These are phyloP conservation scores for Dynastes tityus DNA, from an alignment of 2,888 invertebrate species.

Conservation along the genomic window DNA sequence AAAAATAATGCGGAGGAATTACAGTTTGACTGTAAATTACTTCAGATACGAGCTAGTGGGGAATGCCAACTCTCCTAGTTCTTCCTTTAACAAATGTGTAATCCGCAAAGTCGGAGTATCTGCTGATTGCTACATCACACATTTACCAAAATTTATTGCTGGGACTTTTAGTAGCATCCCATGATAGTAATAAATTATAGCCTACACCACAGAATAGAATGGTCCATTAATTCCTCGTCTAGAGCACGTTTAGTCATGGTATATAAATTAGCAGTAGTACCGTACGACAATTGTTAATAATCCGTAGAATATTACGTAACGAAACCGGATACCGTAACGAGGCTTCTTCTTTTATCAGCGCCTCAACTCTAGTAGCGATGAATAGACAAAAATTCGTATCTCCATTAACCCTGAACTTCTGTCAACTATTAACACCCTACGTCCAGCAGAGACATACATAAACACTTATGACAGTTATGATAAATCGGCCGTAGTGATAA, in stretches of 20 bases:
- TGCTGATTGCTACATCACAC: too few species aligned
- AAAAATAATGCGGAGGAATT: background rate
- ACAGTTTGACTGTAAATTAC: background rate
- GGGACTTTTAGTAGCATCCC: background rate
- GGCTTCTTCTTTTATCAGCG: slow-evolving; percentile 53
- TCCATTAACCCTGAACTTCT: slow-evolving; percentile 57
- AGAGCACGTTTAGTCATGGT: slow-evolving; percentile 41
- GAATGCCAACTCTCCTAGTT: too few species aligned
- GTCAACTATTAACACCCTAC: slow-evolving; percentile 67
- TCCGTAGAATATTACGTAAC: slow-evolving; percentile 48
- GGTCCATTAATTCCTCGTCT: slow-evolving; percentile 27
- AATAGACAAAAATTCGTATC: slow-evolving; percentile 57
- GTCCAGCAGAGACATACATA: slow-evolving; percentile 35
- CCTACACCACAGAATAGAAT: slow-evolving; percentile 17
- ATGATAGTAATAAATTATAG: background rate
- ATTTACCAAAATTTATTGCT: background rate
- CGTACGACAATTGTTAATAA: slow-evolving; percentile 47
- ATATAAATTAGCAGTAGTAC: slow-evolving; percentile 39
- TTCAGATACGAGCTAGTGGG: too few species aligned
- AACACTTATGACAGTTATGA: slow-evolving; percentile 66
- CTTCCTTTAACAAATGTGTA: too few species aligned
- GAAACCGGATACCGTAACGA: slow-evolving; percentile 51
- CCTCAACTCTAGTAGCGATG: slow-evolving; percentile 41
- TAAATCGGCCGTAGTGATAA: slow-evolving; percentile 68
- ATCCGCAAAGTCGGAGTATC: too few species aligned